Conservation (phyloP, 2,113 vertebrate species). For the Periophthalmus modestus region DNA sequence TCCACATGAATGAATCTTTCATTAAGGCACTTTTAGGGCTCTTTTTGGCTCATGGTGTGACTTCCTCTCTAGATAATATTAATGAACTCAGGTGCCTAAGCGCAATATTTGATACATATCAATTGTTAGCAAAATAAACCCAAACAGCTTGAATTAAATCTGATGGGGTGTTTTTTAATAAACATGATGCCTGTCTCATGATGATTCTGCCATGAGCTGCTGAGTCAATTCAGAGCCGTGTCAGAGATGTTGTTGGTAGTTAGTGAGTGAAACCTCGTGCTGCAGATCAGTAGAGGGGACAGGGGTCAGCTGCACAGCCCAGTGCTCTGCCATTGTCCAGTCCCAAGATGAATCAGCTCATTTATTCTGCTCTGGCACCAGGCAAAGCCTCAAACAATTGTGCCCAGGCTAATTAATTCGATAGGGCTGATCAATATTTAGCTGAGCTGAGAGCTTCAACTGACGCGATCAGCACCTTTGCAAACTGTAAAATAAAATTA, state of each 20-base stretch:
- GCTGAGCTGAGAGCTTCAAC: constrained; percentile 35
- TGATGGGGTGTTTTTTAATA: constrained; percentile 52
- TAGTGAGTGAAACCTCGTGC: constrained; percentile 39
- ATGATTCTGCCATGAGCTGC: constrained; percentile 39
- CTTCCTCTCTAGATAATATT: constrained; percentile 71
- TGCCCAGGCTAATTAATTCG: constrained; percentile 57
- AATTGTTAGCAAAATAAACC: constrained; percentile 48
- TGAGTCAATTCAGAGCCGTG: constrained; percentile 46
- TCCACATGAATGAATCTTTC: constrained; percentile 70
- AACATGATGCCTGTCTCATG: constrained; percentile 46
- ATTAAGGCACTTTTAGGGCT: constrained; percentile 68
- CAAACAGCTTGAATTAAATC: constrained; percentile 53
- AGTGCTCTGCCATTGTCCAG: constrained; percentile 36
- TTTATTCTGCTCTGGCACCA: constrained; percentile 42
- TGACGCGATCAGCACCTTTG: constrained; percentile 55
- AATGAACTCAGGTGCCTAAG: constrained; percentile 63
- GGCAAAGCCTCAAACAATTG: constrained; percentile 29
- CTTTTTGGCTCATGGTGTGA: constrained; percentile 55
- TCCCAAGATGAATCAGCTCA: constrained; percentile 60
- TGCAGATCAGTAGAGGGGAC: constrained; percentile 27
- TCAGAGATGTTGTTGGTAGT: constrained; percentile 48
- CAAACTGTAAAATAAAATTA: constrained; percentile 34
- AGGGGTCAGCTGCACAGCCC: constrained; percentile 48
- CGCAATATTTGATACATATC: constrained; percentile 57
- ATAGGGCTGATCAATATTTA: constrained; percentile 59